These are phyloP conservation scores for Microdon myrmicae DNA, from an alignment of 2,888 invertebrate genomes.

Conservation along the genomic window DNA sequence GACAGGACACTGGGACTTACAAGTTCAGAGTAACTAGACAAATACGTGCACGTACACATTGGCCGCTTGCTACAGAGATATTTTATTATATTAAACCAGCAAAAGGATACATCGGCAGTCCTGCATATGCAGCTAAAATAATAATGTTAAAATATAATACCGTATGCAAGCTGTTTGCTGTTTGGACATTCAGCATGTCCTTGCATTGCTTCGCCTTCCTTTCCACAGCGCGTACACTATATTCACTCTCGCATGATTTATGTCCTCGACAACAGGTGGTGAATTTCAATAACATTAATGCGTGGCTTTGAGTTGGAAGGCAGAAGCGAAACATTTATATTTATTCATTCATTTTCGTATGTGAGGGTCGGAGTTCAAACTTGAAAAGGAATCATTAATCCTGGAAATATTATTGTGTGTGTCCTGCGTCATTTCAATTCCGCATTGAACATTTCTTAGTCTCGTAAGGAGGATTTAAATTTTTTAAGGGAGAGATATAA, in stretches of 20 bases:
- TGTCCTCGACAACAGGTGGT: conserved; percentile 50
- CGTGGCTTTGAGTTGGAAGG: conserved; percentile 30
- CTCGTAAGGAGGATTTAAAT: conserved; percentile 19
- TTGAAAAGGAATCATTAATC: conserved; percentile 31
- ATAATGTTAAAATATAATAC: conserved; percentile 48
- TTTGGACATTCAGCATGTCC: conserved; percentile 16
- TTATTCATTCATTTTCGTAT: conserved; percentile 13
- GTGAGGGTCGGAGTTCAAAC: not conserved
- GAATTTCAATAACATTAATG: conserved; percentile 51
- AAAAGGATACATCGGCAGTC: conserved; percentile 25
- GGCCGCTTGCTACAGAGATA: no score
- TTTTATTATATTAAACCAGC: no score
- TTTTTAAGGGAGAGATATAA: conserved; percentile 7
- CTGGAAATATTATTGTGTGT: conserved; percentile 47
- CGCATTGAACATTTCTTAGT: conserved; percentile 23
- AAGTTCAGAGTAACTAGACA: no score
- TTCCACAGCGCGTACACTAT: conserved; percentile 7
- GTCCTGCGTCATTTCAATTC: conserved; percentile 40
- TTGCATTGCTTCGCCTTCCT: not conserved
- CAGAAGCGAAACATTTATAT: conserved; percentile 13
- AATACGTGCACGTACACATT: no score
- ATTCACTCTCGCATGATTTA: conserved; percentile 38
- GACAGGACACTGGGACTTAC: conserved; percentile 10
- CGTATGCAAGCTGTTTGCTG: conserved; percentile 34
- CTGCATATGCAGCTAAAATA: conserved; percentile 28